Conservation (phyloP, 2,113 vertebrate species). For the Mystacornis crossleyi region DNA sequence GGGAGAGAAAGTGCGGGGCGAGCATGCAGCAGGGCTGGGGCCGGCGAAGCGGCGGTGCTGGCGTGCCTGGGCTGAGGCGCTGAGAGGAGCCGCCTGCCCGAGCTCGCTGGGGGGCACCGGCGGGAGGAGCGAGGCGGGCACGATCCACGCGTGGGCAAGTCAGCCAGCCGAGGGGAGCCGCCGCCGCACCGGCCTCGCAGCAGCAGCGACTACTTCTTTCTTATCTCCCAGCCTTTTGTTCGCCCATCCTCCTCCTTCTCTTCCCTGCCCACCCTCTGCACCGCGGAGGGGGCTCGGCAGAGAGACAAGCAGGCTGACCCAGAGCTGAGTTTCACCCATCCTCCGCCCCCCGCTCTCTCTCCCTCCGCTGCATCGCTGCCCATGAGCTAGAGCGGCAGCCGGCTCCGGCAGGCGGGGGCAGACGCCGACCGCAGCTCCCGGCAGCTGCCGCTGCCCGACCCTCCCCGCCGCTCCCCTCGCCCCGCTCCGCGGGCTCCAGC, state of each 20-base stretch:
- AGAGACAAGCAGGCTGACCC: conserved; percentile 18
- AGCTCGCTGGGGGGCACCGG: conserved; percentile 36
- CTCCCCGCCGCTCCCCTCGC: too few relatives aligned
- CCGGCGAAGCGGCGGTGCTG: not conserved
- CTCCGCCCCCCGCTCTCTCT: not conserved
- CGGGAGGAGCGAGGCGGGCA: not conserved
- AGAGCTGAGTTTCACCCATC: conserved; percentile 44
- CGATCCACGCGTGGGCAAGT: not conserved
- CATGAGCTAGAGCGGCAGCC: conserved; percentile 38
- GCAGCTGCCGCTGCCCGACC: not conserved
- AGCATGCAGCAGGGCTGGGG: conserved; percentile 41
- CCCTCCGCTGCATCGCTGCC: conserved; percentile 27
- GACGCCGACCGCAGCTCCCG: not conserved
- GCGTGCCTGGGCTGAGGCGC: not conserved
- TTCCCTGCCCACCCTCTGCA: conserved; percentile 26
- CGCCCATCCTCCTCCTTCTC: conserved; percentile 29
- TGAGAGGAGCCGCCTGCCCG: conserved; percentile 9
- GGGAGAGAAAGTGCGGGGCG: conserved; percentile 30
- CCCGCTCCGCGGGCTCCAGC: too few relatives aligned
- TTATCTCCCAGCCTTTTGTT: conserved; percentile 60
- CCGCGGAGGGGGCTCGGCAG: not conserved
- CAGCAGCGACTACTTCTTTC: conserved; percentile 30
- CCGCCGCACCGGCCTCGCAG: conserved; percentile 10
- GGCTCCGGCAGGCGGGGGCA: conserved; percentile 24
- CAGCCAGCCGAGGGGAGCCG: not conserved